Evolutionary conservation across 2,888 invertebrate species (phyloP).

Genomic region (Drosophila hamatofila): DNA sequence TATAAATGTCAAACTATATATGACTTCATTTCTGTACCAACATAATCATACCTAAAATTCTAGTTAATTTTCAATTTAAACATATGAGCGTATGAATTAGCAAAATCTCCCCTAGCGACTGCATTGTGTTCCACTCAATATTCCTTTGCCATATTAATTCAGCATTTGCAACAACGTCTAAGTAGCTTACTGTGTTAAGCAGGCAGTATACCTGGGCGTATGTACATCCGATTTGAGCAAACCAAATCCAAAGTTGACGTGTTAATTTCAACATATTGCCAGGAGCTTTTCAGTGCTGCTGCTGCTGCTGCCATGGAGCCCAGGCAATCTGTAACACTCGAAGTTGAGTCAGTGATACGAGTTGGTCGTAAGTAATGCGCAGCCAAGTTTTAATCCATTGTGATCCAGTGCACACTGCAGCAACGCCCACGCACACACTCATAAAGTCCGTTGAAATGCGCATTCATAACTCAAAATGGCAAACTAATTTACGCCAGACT

Average conservation of each 20-base stretch:
- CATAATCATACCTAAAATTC: neutral
- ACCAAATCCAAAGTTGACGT: conserved; percentile 12
- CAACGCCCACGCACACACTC: conserved; percentile 5
- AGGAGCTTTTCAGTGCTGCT: neutral
- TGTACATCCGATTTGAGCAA: conserved; percentile 20
- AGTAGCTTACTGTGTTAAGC: conserved; percentile 35
- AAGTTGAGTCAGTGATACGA: conserved; percentile 31
- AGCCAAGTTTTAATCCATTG: conserved; percentile 64
- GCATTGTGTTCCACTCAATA: neutral
- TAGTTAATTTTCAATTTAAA: neutral
- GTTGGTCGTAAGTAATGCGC: conserved; percentile 52
- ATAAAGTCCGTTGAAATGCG: conserved; percentile 68
- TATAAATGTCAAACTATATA: too few relatives aligned
- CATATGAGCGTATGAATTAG: too few relatives aligned
- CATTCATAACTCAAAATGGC: conserved; percentile 81
- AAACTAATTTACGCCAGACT: conserved; percentile 80
- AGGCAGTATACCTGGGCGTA: conserved; percentile 8
- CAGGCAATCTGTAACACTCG: conserved; percentile 28
- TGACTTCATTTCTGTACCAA: neutral
- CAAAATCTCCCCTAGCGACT: too few relatives aligned
- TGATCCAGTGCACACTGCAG: conserved; percentile 55
- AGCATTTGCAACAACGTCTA: conserved; percentile 2
- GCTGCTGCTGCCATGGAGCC: neutral
- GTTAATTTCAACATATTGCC: conserved; percentile 23
- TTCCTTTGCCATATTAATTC: neutral